A percentile compares a stretch with the other conserved stretches of the same genome.
These are phyloP conservation scores for Yasuhikotakia modesta DNA, from an alignment of 2,797 vertebrate species.

Conservation along the genomic window DNA sequence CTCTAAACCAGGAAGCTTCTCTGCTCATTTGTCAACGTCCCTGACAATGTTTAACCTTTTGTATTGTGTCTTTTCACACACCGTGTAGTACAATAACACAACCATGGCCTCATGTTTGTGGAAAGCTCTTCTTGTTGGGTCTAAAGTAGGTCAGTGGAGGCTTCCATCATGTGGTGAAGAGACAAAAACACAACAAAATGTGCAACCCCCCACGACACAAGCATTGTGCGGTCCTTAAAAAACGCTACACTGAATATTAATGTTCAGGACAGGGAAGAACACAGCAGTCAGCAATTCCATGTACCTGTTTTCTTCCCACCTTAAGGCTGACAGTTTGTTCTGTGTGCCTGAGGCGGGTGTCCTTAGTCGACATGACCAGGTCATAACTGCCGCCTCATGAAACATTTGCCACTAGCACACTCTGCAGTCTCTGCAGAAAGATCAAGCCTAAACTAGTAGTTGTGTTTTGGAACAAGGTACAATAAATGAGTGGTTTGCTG, in stretches of 20 bases:
- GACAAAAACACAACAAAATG: constrained; percentile 27
- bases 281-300: neutral
- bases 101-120: constrained; percentile 1
- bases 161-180: constrained; percentile 40
- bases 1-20: constrained; percentile 4
- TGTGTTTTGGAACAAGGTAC: neutral
- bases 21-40: constrained; percentile 20
- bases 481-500: too few species aligned
- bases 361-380: constrained; percentile 44
- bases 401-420: constrained; percentile 26
- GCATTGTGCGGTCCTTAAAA: constrained; percentile 3
- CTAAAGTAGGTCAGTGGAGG: constrained; percentile 58
- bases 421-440: neutral
- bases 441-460: neutral
- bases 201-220: constrained; percentile 6
- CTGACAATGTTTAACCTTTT: neutral
- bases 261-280: neutral
- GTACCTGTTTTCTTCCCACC: constrained; percentile 10
- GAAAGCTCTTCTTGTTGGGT: constrained; percentile 46
- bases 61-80: constrained; percentile 32
- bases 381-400: constrained; percentile 35
- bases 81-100: constrained; percentile 17
- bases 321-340: constrained; percentile 39
- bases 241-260: neutral
- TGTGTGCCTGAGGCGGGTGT: constrained; percentile 19